Base-by-base conservation (phyloP, 1,140 invertebrate species). In the Drosophila mayri region DNA sequence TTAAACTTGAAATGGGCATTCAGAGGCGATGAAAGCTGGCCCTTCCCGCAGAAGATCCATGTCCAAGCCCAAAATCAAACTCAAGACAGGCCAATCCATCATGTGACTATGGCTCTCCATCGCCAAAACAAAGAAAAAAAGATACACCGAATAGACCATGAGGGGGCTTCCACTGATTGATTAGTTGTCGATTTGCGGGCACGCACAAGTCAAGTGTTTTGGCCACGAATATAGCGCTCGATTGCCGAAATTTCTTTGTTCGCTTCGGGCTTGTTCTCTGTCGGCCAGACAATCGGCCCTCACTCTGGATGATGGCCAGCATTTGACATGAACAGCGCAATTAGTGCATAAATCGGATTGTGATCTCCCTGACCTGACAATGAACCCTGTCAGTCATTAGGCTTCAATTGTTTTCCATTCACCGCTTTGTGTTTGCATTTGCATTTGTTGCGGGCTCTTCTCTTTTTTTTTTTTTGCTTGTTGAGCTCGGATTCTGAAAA, bases 121-220 rank as follows among this genome's bases (percentile, higher is more conserved):
- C 18, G 16, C 6, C 6, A 11, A 20, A 11, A 37, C 37, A 22
- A 35, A 49, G 11, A 71, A 37, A 37, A 32, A 63, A 20, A 25
- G 47, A 38, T 20, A 35, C 30, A 32, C 22, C n/a, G 40, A 43
- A 30, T 18, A 41, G 46, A 52, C 62, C 52, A 58, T 49, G 50
- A 32, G 37, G 28, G 38, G 38, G n/a, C 57, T 54, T 22, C 18
- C 16, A 11, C 58, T 87, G 83, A 86, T 86, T 82, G 83, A 87
- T 86, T 86, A 63, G 80, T 78, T 65, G 64, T 47, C 66, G 75
- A 79, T 63, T 72, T 74, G 64, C 82, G 58, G 76, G 61, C 75
- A 74, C 58, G 65, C 77, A 80, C 59, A 79, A 81, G 71, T 67
- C 78, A 76, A 81, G 79, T 81, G 73, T 54, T 76, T 80, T 66